These are phyloP conservation scores for Poeciliopsis presidionis DNA, from an alignment of 2,797 vertebrate species.

Conservation along the genomic window DNA sequence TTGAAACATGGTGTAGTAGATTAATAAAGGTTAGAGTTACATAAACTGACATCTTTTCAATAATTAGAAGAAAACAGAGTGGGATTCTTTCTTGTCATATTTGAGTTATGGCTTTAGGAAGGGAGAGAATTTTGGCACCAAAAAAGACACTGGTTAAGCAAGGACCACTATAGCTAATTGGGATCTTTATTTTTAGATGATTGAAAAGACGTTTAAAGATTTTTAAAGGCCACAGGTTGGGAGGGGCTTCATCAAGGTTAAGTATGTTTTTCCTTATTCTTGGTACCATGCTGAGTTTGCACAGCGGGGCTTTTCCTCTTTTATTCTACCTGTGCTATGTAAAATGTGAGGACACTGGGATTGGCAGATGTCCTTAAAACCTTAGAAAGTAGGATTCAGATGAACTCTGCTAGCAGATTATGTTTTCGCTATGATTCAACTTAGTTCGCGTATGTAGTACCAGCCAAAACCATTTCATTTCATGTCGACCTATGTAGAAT, in stretches of 20 bases:
- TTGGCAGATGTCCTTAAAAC: background rate
- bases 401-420: background rate
- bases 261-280: background rate
- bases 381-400: background rate
- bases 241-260: background rate
- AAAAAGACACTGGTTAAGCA: background rate
- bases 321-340: background rate
- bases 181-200: background rate
- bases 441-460: background rate
- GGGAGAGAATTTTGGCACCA: background rate
- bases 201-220: background rate
- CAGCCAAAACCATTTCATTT: background rate
- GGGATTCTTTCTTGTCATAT: background rate
- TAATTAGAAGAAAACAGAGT: background rate
- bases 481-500: background rate
- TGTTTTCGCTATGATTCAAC: background rate
- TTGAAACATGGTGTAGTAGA: background rate
- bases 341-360: background rate
- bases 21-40: background rate
- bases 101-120: background rate
- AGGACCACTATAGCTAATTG: background rate
- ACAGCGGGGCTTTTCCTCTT: background rate
- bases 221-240: background rate
- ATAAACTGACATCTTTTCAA: background rate
- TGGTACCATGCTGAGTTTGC: background rate